phyloP scores from a whole-genome alignment of 1,140 invertebrate genomes.

The Aphelinus certus region DNA sequence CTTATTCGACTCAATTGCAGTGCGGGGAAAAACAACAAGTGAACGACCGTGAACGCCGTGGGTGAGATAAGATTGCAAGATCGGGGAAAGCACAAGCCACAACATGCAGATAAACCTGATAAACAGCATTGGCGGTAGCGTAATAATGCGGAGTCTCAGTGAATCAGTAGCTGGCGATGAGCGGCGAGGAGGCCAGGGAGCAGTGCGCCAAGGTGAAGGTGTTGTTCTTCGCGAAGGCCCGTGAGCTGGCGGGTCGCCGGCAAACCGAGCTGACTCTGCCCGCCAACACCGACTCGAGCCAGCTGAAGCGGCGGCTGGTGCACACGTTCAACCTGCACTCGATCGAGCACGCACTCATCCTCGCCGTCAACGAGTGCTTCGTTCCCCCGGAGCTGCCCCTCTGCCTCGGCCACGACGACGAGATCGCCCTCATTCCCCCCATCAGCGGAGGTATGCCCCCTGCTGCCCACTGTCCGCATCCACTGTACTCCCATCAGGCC shows the following conservation, averaged over 20 bases:
- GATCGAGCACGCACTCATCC: constrained; percentile 77
- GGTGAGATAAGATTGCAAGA: no score
- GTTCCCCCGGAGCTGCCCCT: constrained; percentile 66
- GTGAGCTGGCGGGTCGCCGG: constrained; percentile 76
- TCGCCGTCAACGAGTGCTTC: constrained; percentile 86
- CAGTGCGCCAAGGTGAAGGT: constrained; percentile 67
- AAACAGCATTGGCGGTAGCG: no score
- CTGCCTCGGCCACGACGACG: constrained; percentile 73
- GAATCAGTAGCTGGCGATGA: no score
- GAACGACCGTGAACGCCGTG: no score
- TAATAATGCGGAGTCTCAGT: no score
- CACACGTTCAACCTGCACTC: constrained; percentile 71
- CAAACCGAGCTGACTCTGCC: constrained; percentile 67
- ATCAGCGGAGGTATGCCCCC: constrained; percentile 77
- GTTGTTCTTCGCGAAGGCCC: constrained; percentile 88
- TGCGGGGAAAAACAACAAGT: no score
- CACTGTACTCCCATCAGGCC: no score
- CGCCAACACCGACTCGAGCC: constrained; percentile 64
- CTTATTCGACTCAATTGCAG: no score
- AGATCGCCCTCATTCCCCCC: constrained; percentile 87
- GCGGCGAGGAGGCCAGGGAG: no score
- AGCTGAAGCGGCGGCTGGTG: constrained; percentile 70
- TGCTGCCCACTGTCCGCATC: no score
- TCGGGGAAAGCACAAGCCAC: no score
- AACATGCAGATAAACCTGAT: no score